Evolutionary conservation across 2,797 vertebrate species (phyloP), one percentile per base, ranked within the genome.

Genomic region (Ctenopoma multispine): DNA sequence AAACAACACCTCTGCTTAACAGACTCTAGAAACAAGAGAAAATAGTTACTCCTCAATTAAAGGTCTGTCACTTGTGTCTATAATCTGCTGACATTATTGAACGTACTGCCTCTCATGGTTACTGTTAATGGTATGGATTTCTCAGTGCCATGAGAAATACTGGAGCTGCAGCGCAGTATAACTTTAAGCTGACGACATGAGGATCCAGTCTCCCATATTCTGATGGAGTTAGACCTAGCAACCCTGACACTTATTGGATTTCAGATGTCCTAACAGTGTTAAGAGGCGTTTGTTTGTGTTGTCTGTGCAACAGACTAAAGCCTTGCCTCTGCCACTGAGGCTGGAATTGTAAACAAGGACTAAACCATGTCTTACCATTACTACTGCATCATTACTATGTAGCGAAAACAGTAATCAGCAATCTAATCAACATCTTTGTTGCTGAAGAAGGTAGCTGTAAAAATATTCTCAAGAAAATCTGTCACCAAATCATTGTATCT

Each of bases 31-130:
- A 62, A 64, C 56, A 54, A 62, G n/a, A 9, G 20, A 0, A 3
- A 56, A 18, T 36, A 48, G 29, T 62, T 67, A 38, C 46, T 74
- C 38, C 46, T 66, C 29, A 76, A 62, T 72, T 46, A 82, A 75
- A 71, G 53, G 17, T 74, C 69, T 29, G 20, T 69, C 49, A 66
- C 40, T 49, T 27, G 57, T 9, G 55, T 9, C 56, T 46, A 71
- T 36, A 9, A 72, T 72, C 62, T 38, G 54, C 56, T 72, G 60
- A 60, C 56, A 44, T 21, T n/a, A 36, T 43, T 43, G 31, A 77
- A 83, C 51, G 36, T 44, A 36, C 80, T 60, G 58, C 36, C 5
- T 41, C 38, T 69, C 40, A 7, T 13, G 24, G 66, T 67, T 58
- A 47, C 23, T 60, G 48, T 41, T 63, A 64, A 68, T 62, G 23